Base-by-base conservation (phyloP, 2,888 invertebrate species). In the Sarcophaga carnaria region DNA sequence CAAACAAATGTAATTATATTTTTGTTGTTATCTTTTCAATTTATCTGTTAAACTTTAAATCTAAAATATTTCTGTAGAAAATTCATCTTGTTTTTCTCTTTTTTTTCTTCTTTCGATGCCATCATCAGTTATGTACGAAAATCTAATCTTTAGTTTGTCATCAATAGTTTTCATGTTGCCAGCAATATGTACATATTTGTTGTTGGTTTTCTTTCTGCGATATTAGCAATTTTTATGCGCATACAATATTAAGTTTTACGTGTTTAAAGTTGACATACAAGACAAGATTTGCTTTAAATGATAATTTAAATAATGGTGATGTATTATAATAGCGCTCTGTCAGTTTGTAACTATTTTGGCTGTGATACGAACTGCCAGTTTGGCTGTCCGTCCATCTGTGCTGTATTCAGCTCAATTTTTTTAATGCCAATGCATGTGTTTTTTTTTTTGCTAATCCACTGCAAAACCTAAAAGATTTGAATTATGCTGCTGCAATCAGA, bases 231-330 rank as follows among this genome's bases (percentile, higher is more conserved):
- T 79, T 74, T 79, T 75, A 75, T 69, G 63, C 22, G 54, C 60
- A 76, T 70, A 71, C 11, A 76, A 37, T 66, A 66, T 76, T 66
- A 47, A 47, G 47, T 69, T 81, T 62, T 72, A 83, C 69, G 77
- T 66, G 17, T 74, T 71, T 76, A 64, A 83, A 69, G 83, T 86
- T 83, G 83, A 83, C 80, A 86, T 78, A 69, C 64, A 60, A 86
- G 86, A 69, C 64, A 64, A 86, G 86, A 86, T 86, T 86, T 80
- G 63, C 62, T 83, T 83, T 14, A 64, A 80, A 86, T 86, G 86
- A 86, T 86, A 80, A 83, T 83, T 80, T 74, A 83, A 86, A 83
- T 86, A 77, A 80, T 64, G 49, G 67, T 83, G 77, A 75, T 77
- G 86, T 80, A 72, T 47, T 59, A 67, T 45, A 12, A 67, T 45